Conservation (phyloP, 35 echinoderm and acorn worm genomes). For the Patiria miniata region DNA sequence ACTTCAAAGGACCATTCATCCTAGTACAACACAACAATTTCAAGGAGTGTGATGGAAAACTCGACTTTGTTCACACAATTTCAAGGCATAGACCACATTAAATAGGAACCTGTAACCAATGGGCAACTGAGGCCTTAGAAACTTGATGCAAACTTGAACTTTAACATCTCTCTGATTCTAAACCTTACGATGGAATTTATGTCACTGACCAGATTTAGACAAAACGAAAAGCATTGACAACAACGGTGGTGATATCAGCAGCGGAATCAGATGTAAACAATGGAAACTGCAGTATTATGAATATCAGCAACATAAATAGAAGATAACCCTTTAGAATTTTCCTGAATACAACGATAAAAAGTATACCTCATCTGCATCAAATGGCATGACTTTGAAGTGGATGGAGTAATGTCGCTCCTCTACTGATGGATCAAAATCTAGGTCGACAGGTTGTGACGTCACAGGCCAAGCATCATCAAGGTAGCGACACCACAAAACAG, state of each 20-base stretch:
- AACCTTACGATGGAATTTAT: not conserved
- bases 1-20: constrained; percentile 22
- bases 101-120: not conserved
- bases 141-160: not conserved
- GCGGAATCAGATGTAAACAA: no score
- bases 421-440: constrained; percentile 36
- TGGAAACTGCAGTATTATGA: no score
- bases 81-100: not conserved
- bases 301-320: no score
- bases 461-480: constrained; percentile 1
- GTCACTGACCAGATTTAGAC: no score
- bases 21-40: constrained; percentile 14
- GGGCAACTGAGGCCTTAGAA: not conserved
- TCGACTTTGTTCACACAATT: no score
- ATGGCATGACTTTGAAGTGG: constrained; percentile 4
- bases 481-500: constrained; percentile 38
- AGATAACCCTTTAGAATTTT: not conserved
- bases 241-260: no score
- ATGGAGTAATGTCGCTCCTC: constrained; percentile 26
- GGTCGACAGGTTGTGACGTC: not conserved
- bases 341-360: no score
- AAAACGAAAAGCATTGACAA: no score
- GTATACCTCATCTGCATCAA: constrained; percentile 8
- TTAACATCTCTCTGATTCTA: not conserved
- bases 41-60: no score